Percentiles rank a stretch among this genome's conserved stretches.
Conservation (phyloP, 1,140 invertebrate species). For the Trissolcus basalis region DNA sequence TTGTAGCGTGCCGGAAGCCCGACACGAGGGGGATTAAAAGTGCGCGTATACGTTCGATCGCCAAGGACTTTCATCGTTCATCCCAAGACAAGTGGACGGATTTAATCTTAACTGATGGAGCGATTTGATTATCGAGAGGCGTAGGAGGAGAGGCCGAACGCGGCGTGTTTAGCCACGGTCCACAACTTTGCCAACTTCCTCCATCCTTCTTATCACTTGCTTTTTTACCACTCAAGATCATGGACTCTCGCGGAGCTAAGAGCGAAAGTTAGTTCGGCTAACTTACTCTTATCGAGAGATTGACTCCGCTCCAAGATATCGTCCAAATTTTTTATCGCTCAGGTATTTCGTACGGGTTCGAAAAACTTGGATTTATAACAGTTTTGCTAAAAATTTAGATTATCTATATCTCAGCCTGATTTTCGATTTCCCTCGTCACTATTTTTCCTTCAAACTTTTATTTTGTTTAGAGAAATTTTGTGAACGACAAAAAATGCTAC, state of each 20-base stretch:
- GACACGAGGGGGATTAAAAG: constrained; percentile 10
- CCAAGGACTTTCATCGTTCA: constrained; percentile 49
- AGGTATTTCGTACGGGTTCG: no score
- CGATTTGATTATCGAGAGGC: constrained; percentile 64
- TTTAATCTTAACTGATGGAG: constrained; percentile 64
- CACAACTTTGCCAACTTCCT: constrained; percentile 5
- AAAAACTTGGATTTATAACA: no score
- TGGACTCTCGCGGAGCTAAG: constrained; percentile 3
- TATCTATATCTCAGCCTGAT: no score
- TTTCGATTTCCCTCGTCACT: no score
- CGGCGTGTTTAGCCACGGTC: neutral
- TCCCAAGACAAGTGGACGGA: constrained; percentile 48
- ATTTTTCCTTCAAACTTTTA: no score
- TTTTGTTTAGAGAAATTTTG: no score
- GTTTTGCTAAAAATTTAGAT: no score
- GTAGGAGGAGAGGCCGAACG: constrained; percentile 63
- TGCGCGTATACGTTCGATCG: constrained; percentile 7
- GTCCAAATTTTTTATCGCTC: constrained; percentile 1
- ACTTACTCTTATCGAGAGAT: constrained; percentile 12
- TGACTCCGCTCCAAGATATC: constrained; percentile 20
- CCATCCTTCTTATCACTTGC: constrained; percentile 6
- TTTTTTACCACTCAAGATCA: constrained; percentile 11
- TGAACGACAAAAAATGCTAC: no score
- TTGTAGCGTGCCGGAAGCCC: constrained; percentile 33
- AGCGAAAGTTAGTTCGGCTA: constrained; percentile 32